These are phyloP conservation scores for Python bivittatus DNA, from an alignment of 2,113 vertebrate genomes.

Conservation along the genomic window DNA sequence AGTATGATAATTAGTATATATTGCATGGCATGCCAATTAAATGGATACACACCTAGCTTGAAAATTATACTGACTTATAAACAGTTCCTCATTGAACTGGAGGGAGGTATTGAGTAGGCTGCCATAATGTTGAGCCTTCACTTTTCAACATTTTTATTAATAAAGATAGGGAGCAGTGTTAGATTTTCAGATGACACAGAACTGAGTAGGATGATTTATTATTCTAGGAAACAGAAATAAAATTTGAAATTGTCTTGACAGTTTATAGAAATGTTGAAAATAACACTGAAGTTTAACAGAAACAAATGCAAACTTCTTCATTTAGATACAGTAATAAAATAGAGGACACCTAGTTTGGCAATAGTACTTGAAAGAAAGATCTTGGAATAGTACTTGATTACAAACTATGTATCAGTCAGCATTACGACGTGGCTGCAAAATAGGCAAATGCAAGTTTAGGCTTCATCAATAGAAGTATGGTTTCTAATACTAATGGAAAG, in stretches of 20 bases:
- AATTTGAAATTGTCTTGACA: neutral
- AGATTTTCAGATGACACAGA: neutral
- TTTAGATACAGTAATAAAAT: neutral
- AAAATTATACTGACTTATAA: neutral
- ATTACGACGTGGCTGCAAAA: neutral
- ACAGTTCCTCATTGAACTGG: neutral
- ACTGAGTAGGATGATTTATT: neutral
- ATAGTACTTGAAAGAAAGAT: neutral
- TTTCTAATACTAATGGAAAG: neutral
- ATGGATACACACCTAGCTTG: neutral
- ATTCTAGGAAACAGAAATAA: neutral
- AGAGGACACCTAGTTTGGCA: neutral
- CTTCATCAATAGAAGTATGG: neutral
- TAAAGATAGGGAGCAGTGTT: neutral
- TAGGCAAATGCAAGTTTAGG: neutral
- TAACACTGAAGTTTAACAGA: neutral
- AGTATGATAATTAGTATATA: neutral
- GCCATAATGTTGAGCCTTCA: neutral
- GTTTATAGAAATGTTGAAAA: neutral
- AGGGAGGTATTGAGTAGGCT: neutral
- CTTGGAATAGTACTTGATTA: neutral
- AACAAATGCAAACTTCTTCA: neutral
- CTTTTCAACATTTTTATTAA: neutral
- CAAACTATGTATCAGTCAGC: neutral
- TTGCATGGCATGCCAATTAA: neutral